Conservation (phyloP, 2,888 invertebrate species). For the Luffia ferchaultella region DNA sequence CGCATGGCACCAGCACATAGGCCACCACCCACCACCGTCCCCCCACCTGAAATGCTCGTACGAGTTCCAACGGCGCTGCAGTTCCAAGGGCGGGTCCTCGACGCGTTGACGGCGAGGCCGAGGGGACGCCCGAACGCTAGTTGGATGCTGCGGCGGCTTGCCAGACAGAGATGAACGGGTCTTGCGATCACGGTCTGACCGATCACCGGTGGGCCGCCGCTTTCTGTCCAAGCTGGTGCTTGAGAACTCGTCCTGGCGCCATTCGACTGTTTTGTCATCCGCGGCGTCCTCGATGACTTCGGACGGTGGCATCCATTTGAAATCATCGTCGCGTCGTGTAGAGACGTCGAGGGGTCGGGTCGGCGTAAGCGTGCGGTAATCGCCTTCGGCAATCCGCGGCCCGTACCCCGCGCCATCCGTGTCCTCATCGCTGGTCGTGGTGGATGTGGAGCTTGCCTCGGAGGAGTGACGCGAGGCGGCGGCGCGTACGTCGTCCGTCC, state of each 20-base stretch:
- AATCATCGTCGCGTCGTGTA: conserved; percentile 71
- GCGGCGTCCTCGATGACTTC: conserved; percentile 37
- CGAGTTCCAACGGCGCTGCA: conserved; percentile 58
- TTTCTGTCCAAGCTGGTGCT: conserved; percentile 65
- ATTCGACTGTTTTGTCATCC: conserved; percentile 31
- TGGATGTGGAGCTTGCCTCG: conserved; percentile 44
- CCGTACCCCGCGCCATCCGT: conserved; percentile 56
- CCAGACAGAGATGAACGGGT: conserved; percentile 66
- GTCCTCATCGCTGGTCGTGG: conserved; percentile 36
- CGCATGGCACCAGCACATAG: conserved; percentile 57
- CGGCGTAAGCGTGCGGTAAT: conserved; percentile 62
- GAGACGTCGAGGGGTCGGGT: conserved; percentile 60
- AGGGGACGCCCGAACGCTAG: conserved; percentile 46
- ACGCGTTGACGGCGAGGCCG: conserved; percentile 41
- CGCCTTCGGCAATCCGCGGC: conserved; percentile 66
- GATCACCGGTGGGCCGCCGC: conserved; percentile 45
- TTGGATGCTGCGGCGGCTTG: conserved; percentile 56
- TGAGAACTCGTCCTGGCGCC: conserved; percentile 39
- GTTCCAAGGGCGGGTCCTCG: conserved; percentile 44
- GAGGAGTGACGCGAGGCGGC: conserved; percentile 39
- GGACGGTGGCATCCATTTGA: conserved; percentile 70
- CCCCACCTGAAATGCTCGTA: conserved; percentile 67
- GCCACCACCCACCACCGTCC: conserved; percentile 49
- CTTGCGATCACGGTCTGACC: conserved; percentile 71
- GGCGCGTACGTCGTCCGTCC: conserved; percentile 49